A percentile compares a stretch with the other conserved stretches of the same genome.
Evolutionary conservation across 2,888 invertebrate species (phyloP).

Genomic region (Bedellia somnulentella): DNA sequence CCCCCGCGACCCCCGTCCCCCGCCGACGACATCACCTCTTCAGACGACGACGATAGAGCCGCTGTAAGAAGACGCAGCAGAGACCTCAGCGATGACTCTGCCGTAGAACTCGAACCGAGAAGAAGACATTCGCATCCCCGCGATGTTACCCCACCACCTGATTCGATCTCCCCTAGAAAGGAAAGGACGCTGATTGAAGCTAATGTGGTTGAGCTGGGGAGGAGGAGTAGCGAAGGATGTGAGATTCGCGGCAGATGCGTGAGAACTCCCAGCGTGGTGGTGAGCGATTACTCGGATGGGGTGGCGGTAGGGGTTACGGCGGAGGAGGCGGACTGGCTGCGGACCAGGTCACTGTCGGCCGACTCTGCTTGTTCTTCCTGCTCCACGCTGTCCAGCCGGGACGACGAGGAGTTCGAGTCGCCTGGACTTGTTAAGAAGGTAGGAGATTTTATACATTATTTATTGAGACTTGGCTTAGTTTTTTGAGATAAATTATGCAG

Average conservation of each 20-base stretch:
- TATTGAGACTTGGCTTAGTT: neutral
- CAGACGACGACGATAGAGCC: slow-evolving; percentile 50
- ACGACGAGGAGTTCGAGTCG: slow-evolving; percentile 62
- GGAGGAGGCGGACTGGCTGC: slow-evolving; percentile 47
- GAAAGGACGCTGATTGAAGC: slow-evolving; percentile 51
- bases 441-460: slow-evolving; percentile 15
- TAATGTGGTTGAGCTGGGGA: slow-evolving; percentile 59
- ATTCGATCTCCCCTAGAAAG: slow-evolving; percentile 37
- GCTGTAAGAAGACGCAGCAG: slow-evolving; percentile 47
- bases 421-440: slow-evolving; percentile 53
- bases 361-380: slow-evolving; percentile 77
- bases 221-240: slow-evolving; percentile 49
- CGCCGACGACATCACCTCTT: slow-evolving; percentile 43
- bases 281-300: slow-evolving; percentile 83
- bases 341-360: slow-evolving; percentile 57
- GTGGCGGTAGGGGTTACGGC: slow-evolving; percentile 44
- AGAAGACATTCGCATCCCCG: slow-evolving; percentile 44
- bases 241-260: slow-evolving; percentile 63
- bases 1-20: slow-evolving; percentile 43
- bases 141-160: slow-evolving; percentile 33
- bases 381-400: slow-evolving; percentile 73
- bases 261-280: slow-evolving; percentile 83
- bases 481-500: no score
- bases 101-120: slow-evolving; percentile 56
- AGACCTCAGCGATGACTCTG: slow-evolving; percentile 56